Evolutionary conservation across 2,888 invertebrate species (phyloP).

Genomic region (Allolobophora icterica): DNA sequence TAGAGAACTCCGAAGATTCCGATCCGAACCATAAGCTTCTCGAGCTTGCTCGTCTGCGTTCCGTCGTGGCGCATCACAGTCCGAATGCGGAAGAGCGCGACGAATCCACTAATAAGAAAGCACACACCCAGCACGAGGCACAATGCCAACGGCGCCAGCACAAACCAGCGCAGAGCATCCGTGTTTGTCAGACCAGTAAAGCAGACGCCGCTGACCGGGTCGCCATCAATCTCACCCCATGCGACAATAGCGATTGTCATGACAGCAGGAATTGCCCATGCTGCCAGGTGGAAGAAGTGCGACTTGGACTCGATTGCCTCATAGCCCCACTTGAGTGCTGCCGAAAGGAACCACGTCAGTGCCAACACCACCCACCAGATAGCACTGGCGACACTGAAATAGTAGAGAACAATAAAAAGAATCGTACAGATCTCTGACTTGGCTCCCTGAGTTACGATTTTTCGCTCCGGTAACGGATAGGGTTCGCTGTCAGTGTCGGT

Average conservation of each 20-base stretch:
- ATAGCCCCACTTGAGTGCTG: slow-evolving; percentile 95
- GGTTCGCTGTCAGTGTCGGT: slow-evolving; percentile 42
- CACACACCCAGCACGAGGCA: slow-evolving; percentile 89
- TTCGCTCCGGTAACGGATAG: slow-evolving; percentile 26
- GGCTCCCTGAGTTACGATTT: slow-evolving; percentile 73
- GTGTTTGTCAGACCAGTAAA: slow-evolving; percentile 89
- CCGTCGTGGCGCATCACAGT: slow-evolving; percentile 83
- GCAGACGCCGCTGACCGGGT: slow-evolving; percentile 74
- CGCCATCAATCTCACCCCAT: slow-evolving; percentile 84
- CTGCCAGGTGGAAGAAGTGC: slow-evolving; percentile 93
- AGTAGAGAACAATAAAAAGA: slow-evolving; percentile 88
- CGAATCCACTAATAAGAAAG: slow-evolving; percentile 92
- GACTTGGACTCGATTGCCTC: slow-evolving; percentile 97
- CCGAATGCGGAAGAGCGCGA: slow-evolving; percentile 91
- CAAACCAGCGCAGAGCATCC: slow-evolving; percentile 82
- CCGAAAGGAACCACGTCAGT: slow-evolving; percentile 93
- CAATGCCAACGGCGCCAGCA: slow-evolving; percentile 87
- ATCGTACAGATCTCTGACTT: slow-evolving; percentile 78
- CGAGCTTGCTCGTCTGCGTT: slow-evolving; percentile 89
- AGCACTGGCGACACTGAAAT: slow-evolving; percentile 94
- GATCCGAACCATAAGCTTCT: slow-evolving; percentile 87
- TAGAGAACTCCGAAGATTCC: slow-evolving; percentile 97
- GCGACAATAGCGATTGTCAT: slow-evolving; percentile 93
- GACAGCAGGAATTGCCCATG: slow-evolving; percentile 96
- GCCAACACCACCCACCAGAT: slow-evolving; percentile 96